Percentiles rank a stretch among this genome's conserved stretches.
Conservation (phyloP, 2,113 vertebrate species). For the Periophthalmus modestus region DNA sequence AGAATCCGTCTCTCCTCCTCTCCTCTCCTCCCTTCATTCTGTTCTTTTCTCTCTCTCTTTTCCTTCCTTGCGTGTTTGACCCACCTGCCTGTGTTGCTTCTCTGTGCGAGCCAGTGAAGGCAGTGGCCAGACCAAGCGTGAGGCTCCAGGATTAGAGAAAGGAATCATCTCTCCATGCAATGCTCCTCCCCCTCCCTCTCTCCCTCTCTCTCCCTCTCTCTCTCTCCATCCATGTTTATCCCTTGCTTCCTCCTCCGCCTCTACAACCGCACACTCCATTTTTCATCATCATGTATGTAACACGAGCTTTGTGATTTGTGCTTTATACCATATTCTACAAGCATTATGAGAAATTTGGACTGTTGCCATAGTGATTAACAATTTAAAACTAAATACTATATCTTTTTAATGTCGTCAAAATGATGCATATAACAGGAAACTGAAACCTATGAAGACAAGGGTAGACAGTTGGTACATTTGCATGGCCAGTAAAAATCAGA, state of each 20-base stretch:
- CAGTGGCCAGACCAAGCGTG: constrained; percentile 68
- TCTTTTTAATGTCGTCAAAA: too few species aligned
- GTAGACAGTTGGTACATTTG: too few species aligned
- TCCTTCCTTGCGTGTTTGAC: constrained; percentile 34
- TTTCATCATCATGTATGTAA: constrained; percentile 9
- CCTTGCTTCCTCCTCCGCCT: constrained; percentile 29
- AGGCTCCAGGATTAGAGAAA: constrained; percentile 77
- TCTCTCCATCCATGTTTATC: constrained; percentile 64
- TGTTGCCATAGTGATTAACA: too few species aligned
- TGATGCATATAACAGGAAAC: too few species aligned
- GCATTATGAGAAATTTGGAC: too few species aligned
- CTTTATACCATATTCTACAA: not conserved
- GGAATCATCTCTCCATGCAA: constrained; percentile 66
- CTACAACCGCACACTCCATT: constrained; percentile 26
- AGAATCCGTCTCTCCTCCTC: constrained; percentile 41
- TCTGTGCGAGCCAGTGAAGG: constrained; percentile 51
- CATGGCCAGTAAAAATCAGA: too few species aligned
- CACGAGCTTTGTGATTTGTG: not conserved
- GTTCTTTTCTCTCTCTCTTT: constrained; percentile 28
- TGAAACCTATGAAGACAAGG: too few species aligned
- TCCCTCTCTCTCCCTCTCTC: constrained; percentile 47
- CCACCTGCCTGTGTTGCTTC: constrained; percentile 63
- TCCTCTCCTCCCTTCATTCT: constrained; percentile 49
- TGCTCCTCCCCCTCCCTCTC: constrained; percentile 61
- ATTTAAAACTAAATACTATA: too few species aligned